Base-by-base conservation (phyloP, 1,140 invertebrate species). In the Stegodyphus mimosarum region DNA sequence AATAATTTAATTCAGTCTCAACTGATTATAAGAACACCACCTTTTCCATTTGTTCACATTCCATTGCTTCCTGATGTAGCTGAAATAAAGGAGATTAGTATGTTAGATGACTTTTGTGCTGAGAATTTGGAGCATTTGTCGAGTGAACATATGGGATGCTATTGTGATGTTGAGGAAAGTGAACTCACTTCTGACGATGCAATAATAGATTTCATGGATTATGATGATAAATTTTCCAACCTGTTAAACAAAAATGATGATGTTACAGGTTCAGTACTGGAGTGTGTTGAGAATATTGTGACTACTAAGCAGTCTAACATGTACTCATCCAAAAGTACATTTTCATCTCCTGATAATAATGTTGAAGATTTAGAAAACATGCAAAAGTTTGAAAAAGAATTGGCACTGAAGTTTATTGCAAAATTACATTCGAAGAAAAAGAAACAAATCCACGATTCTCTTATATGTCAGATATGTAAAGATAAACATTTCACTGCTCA, bases 11-110 rank as follows among this genome's bases (percentile, higher is more conserved):
- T 49, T 66, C 55, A 69, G 17, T 13, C 72, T 50, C 55, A 87
- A 53, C 48, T 53, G 51, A 75, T 87, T 77, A 74, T 89, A 79
- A 67, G 17, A 17, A 67, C 64, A 7, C 64, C 64, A 7, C 64
- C 64, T n/a, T 67, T 67, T n/a, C 64, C 64, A 18, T 67, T n/a
- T 67, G 64, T 67, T 15, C 17, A 67, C n/a, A 67, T n/a, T 67
- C 64, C 64, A 15, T 18, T 67, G 7, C n/a, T 67, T 7, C 64
- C 64, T 18, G 64, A 67, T 13, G 7, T 67, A 17, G 64, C 64
- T 67, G 64, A 67, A 67, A 67, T 67, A 15, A 17, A 67, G 17
- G 64, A 67, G n/a, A 67, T 67, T 67, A 18, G 17, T 67, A n/a
- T 67, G 55, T 11, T 11, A 11, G 55, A 60, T 11, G 55, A 11